phyloP scores from a whole-genome alignment of 2,113 vertebrate genomes.

The Leptocoma aspasia region DNA sequence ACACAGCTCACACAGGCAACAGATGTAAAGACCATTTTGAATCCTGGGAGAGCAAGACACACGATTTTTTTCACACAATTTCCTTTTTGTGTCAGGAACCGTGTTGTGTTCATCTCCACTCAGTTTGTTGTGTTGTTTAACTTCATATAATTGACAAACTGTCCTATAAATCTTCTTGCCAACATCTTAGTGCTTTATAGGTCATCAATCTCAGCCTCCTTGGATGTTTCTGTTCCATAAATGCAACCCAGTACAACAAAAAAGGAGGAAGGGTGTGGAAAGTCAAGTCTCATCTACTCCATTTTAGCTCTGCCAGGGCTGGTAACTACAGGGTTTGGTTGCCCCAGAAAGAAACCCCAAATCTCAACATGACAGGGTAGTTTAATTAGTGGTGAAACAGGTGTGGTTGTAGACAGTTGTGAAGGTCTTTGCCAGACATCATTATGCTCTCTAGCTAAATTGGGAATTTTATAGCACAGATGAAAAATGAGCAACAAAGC shows the following conservation, averaged over 20 bases:
- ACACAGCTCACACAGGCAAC: neutral
- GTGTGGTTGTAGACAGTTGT: neutral
- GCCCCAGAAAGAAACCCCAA: neutral
- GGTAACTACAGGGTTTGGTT: neutral
- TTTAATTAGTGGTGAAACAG: neutral
- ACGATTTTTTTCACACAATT: neutral
- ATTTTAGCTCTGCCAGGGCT: neutral
- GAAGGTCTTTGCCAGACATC: neutral
- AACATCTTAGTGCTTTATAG: neutral
- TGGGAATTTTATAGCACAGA: neutral
- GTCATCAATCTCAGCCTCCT: neutral
- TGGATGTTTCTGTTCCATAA: neutral
- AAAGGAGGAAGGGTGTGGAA: neutral
- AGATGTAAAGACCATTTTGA: neutral
- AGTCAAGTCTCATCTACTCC: neutral
- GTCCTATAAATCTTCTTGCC: conserved; percentile 8
- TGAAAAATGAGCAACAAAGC: neutral
- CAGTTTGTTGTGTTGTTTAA: neutral
- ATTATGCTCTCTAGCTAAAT: neutral
- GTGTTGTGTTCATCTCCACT: neutral
- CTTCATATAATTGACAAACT: neutral
- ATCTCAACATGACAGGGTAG: neutral
- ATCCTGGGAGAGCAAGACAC: neutral
- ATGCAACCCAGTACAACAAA: neutral
- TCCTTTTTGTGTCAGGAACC: neutral